Evolutionary conservation across 2,797 vertebrate species (phyloP).

Genomic region (Pseudocheirus occidentalis): DNA sequence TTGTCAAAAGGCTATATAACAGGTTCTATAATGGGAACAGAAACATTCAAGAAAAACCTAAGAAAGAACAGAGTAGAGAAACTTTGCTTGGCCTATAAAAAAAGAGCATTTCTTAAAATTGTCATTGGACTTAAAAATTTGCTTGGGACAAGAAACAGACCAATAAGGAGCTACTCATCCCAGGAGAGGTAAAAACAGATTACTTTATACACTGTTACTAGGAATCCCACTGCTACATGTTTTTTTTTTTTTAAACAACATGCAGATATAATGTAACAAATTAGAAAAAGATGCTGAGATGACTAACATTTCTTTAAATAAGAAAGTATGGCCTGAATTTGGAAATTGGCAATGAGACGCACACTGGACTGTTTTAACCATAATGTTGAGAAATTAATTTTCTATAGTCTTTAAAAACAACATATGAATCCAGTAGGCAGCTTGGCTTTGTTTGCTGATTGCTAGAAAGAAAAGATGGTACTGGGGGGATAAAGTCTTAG

Average conservation of each 20-base stretch:
- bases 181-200: slow-evolving; percentile 30
- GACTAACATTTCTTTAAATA: slow-evolving; percentile 23
- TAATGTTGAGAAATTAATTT: slow-evolving; percentile 3
- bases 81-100: slow-evolving; percentile 14
- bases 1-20: background rate
- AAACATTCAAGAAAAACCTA: background rate
- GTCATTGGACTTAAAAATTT: background rate
- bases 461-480: slow-evolving; percentile 42
- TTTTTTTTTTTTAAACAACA: slow-evolving; percentile 40
- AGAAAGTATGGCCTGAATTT: background rate
- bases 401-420: slow-evolving; percentile 47
- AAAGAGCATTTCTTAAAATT: slow-evolving; percentile 40
- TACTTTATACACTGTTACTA: slow-evolving; percentile 12
- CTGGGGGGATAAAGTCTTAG: slow-evolving; percentile 53
- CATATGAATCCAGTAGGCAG: background rate
- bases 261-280: slow-evolving; percentile 31
- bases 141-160: slow-evolving; percentile 30
- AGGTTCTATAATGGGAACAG: background rate
- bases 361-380: background rate
- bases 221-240: slow-evolving; percentile 1
- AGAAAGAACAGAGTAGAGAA: background rate
- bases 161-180: slow-evolving; percentile 41
- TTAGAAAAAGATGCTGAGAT: slow-evolving; percentile 14
- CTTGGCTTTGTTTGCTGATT: slow-evolving; percentile 52
- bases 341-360: slow-evolving; percentile 22